These are phyloP conservation scores for Abscondita cerata DNA, from an alignment of 2,888 invertebrate species.

Conservation along the genomic window DNA sequence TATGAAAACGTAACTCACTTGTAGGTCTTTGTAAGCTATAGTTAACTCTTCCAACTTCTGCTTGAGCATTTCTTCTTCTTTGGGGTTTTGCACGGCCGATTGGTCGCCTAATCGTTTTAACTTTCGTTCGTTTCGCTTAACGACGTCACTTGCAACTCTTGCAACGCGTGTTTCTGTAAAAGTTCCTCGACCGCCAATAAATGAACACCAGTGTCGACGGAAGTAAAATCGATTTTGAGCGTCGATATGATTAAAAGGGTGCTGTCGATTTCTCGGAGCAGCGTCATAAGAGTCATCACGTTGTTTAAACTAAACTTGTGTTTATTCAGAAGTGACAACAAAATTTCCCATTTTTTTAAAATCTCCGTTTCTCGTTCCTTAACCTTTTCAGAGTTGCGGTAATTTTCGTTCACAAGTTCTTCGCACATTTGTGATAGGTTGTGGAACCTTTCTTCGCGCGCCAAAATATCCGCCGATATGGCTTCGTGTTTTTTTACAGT, in stretches of 20 bases:
- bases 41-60: constrained; percentile 79
- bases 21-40: constrained; percentile 69
- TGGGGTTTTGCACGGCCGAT: constrained; percentile 60
- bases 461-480: constrained; percentile 94
- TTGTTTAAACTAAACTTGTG: constrained; percentile 78
- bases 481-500: constrained; percentile 99
- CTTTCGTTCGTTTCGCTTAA: constrained; percentile 85
- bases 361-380: constrained; percentile 69
- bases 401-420: constrained; percentile 89
- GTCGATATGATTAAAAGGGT: constrained; percentile 83
- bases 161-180: constrained; percentile 90
- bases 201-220: constrained; percentile 92
- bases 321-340: constrained; percentile 84
- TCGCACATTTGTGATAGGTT: constrained; percentile 93
- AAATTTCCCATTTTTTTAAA: constrained; percentile 83
- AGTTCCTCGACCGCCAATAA: constrained; percentile 93
- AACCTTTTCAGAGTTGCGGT: constrained; percentile 87
- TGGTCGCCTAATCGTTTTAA: constrained; percentile 71
- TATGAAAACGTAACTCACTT: constrained; percentile 62
- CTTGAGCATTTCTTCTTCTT: constrained; percentile 67
- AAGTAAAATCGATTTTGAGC: constrained; percentile 76
- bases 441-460: constrained; percentile 91
- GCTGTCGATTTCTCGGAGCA: constrained; percentile 91
- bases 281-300: constrained; percentile 84
- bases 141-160: constrained; percentile 89